Evolutionary conservation across 35 echinoderm and acorn worm species (phyloP), one percentile per base, ranked within the genome.

Genomic region (Stichopus chloronotus): DNA sequence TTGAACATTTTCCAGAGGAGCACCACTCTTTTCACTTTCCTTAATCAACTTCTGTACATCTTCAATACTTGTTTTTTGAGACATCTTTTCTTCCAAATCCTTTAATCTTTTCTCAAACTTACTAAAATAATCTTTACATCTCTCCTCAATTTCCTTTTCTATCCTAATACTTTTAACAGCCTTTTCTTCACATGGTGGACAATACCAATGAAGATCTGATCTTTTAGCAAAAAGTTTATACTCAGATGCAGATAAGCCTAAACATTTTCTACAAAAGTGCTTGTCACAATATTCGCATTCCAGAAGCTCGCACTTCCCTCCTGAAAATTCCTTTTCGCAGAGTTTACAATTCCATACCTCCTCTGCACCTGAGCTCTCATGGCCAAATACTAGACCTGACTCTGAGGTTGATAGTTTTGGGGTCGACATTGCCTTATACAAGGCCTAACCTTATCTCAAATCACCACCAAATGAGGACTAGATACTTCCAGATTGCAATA

Each of bases 141-240:
- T 22, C 19, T 78, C 76, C 76, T 78, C 76, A 78, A 78, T 78
- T 78, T 78, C 76, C 76, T 21, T 78, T 78, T 78, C 16, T 78
- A 78, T 21, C 76, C 76, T 78, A 0, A 78, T 78, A 78, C 16
- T n/a, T 78, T 78, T 78, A 78, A 78, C 76, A 78, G 76, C 76
- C 76, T 78, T 78, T 78, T 78, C 76, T 78, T 78, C 76, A 78
- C 76, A 78, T 78, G 76, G 76, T 78, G 76, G 76, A 78, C 76
- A 78, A 17, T 78, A 78, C 19, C 76, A 78, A 78, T 78, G 19
- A 78, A 78, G 76, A 78, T n/a, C 19, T 24, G 76, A 78, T 78
- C 76, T 78, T 78, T 78, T 78, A 25, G 76, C 76, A 78, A 78
- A 78, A 25, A 78, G 76, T 5, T 78, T 78, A 17, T 21, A 78